Conservation (phyloP, 2,113 vertebrate genomes). For the Struthio camelus region DNA sequence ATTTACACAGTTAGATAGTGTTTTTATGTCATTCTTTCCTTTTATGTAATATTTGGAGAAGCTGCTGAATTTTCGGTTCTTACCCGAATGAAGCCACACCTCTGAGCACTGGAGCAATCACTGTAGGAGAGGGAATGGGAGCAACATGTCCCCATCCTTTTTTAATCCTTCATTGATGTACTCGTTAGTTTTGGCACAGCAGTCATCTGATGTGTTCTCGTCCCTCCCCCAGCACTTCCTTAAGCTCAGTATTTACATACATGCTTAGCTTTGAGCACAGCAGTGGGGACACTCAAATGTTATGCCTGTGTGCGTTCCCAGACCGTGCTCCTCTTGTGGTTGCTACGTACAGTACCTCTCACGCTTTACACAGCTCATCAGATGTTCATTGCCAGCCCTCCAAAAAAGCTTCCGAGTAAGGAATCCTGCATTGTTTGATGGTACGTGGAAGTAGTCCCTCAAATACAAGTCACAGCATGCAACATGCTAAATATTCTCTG, state of each 20-base stretch:
- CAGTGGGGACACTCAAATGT: neutral
- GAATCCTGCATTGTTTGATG: neutral
- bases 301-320: neutral
- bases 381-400: slow-evolving; percentile 17
- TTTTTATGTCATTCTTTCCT: slow-evolving; percentile 57
- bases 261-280: neutral
- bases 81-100: slow-evolving; percentile 46
- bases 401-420: neutral
- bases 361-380: neutral
- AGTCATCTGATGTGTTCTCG: neutral
- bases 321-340: neutral
- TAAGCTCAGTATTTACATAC: neutral
- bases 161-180: slow-evolving; percentile 19
- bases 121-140: neutral
- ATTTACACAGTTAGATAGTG: slow-evolving; percentile 42
- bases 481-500: neutral
- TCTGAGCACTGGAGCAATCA: neutral
- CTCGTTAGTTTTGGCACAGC: neutral
- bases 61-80: slow-evolving; percentile 16
- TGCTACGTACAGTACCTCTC: neutral
- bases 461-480: neutral
- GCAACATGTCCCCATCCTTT: neutral
- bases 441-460: neutral
- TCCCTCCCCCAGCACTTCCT: neutral
- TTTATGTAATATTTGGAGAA: slow-evolving; percentile 62